These are phyloP conservation scores for Diabrotica balteata DNA, from an alignment of 2,888 invertebrate genomes.

Conservation along the genomic window DNA sequence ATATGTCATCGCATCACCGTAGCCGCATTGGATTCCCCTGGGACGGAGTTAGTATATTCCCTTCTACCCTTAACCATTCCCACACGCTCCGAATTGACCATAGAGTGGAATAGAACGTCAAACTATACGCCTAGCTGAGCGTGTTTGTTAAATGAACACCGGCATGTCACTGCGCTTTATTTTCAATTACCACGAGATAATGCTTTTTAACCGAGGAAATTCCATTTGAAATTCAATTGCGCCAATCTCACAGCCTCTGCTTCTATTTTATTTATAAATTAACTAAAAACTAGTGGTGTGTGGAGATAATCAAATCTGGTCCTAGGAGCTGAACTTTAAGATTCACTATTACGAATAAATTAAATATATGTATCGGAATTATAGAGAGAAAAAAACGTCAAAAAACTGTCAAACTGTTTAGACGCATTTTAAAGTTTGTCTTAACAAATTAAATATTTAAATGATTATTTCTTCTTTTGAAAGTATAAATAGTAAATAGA, in stretches of 20 bases:
- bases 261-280: slow-evolving; percentile 6
- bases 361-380: too few relatives aligned
- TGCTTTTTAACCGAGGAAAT: slow-evolving; percentile 40
- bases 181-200: slow-evolving; percentile 48
- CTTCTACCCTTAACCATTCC: slow-evolving; percentile 42
- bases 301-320: too few relatives aligned
- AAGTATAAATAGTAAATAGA: too few relatives aligned
- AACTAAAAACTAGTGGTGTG: background rate
- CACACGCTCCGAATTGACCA: slow-evolving; percentile 44
- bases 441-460: too few relatives aligned
- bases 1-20: slow-evolving; percentile 52
- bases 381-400: too few relatives aligned
- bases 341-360: too few relatives aligned
- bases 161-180: slow-evolving; percentile 51
- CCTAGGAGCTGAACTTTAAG: too few relatives aligned
- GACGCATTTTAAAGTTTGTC: too few relatives aligned
- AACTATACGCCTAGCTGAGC: slow-evolving; percentile 54
- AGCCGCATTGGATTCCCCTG: slow-evolving; percentile 51
- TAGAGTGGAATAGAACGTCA: slow-evolving; percentile 52
- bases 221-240: slow-evolving; percentile 28
- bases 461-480: too few relatives aligned
- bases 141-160: slow-evolving; percentile 57
- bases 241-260: slow-evolving; percentile 7
- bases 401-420: too few relatives aligned
- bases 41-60: slow-evolving; percentile 53